Base-by-base conservation (phyloP, 2,888 invertebrate genomes). In the Ischnura elegans region DNA sequence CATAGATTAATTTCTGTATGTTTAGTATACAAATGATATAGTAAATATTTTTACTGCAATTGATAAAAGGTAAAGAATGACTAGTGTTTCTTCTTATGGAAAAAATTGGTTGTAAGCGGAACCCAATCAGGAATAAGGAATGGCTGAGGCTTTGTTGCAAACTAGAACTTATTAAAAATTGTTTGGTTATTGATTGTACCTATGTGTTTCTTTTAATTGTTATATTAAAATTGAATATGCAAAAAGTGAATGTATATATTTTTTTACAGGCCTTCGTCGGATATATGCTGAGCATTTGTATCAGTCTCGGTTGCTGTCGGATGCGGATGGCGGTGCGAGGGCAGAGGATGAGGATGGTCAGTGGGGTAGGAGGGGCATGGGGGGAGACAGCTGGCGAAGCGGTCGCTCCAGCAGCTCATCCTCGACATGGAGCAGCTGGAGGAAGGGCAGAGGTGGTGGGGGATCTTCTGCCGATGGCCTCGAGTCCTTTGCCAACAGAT, bases 331-430 rank as follows among this genome's bases (percentile, higher is more conserved):
- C 19, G 87, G 29, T 36, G 66, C 66, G 3, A 42, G 42, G 36
- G 61, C 36, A 55, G 90, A 90, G 36, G 90, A 90, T 90, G 90
- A 90, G 25, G 90, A 90, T 87, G n/a, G 45, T 0, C 45, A 86
- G n/a, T 86, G 86, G 86, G 86, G 86, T 2, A 13, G 86, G 36
- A 86, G 86, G n/a, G 46, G 86, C 45, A 86, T 43, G 43, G 87
- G 36, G 21, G 51, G 87, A 0, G 55, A 61, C 61, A 55, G 43
- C 43, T 90, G 90, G 90, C 90, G 90, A 2, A 90, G 97, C 97
- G 55, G 95, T 97, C 93, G 96, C 97, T 0, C 96, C 97, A 95
- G 95, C 97, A 47, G 96, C 96, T 29, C 96, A 97, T 94, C 95
- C 97, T 2, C 94, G 96, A 0, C 96, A 96, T 51, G 96, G 96